Base-by-base conservation (phyloP, 2,113 vertebrate genomes). In the Calidris pugnax region DNA sequence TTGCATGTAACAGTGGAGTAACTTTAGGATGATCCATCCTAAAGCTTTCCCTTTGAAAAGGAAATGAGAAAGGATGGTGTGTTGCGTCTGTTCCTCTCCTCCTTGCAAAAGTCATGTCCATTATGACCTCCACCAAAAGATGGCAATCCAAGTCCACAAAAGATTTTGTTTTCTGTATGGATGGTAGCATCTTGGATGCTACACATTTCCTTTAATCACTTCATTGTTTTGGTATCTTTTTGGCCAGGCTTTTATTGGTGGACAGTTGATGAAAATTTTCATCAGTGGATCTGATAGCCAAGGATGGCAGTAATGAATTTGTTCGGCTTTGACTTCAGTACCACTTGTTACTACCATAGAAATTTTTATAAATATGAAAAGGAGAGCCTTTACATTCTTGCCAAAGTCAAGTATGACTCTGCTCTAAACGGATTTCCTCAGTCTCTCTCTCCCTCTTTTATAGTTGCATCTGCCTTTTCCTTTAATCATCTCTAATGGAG, bases 81-180 rank as follows among this genome's bases (percentile, higher is more conserved):
- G 47, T 74, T 73, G 57, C 13, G 19, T 14, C 9, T 59, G 6
- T 75, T 89, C 37, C 26, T 27, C 27, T 60, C 21, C 21, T 82
- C 26, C 24, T 66, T 62, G 19, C 28, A 68, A 24, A 57, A 41
- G 16, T 57, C 41, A 78, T 19, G 55, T 37, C 77, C 66, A 26
- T 83, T 90, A 74, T 90, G 77, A 78, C 82, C 86, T 90, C 48
- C 43, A 83, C 72, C 82, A 93, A 90, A 90, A 93, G 82, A 90
- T 83, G 77, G 82, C 60, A 93, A 90, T 69, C 67, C 32, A 90
- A 79, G 87, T 93, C 60, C 67, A 84, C 22, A 69, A 33, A 79
- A 87, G 17, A 75, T 51, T 84, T 87, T 75, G 26, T 48, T 84
- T 90, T 71, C 50, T 3, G 3, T 60, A 32, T 30, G 20, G 10